phyloP scores from a whole-genome alignment of 2,888 invertebrate genomes.

The Agonopterix subpropinquella region DNA sequence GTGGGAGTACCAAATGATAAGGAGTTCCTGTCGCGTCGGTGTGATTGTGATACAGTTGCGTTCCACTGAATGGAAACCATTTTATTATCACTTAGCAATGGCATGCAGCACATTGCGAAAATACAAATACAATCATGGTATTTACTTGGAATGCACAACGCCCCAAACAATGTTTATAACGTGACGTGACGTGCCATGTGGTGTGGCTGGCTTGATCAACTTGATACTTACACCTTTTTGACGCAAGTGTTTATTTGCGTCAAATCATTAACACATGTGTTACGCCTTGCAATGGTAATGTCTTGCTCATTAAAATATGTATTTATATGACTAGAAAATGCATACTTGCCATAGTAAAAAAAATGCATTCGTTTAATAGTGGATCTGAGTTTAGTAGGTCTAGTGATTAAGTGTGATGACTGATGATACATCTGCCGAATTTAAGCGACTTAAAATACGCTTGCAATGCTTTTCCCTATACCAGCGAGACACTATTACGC shows the following conservation, averaged over 20 bases:
- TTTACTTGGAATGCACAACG: slow-evolving; percentile 16
- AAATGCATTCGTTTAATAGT: no score
- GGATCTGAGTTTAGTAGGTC: no score
- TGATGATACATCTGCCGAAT: no score
- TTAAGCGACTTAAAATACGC: no score
- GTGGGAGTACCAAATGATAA: slow-evolving; percentile 30
- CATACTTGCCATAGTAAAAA: no score
- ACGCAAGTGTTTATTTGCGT: slow-evolving; percentile 4
- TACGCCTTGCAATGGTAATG: not conserved
- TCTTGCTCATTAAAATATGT: no score
- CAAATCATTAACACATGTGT: slow-evolving; percentile 3
- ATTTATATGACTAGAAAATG: no score
- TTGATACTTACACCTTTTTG: not conserved
- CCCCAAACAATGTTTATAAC: slow-evolving; percentile 26
- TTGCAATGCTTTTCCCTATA: no score
- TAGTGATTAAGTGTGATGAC: no score
- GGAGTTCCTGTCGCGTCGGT: slow-evolving; percentile 40
- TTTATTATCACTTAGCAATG: slow-evolving; percentile 15
- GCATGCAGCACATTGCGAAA: no score
- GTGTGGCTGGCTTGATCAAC: slow-evolving; percentile 2
- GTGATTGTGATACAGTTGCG: slow-evolving; percentile 16
- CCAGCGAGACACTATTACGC: no score
- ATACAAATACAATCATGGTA: not conserved
- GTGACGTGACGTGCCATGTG: slow-evolving; percentile 11
- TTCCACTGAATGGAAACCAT: slow-evolving; percentile 20